phyloP scores from a whole-genome alignment of 1,140 invertebrate species.

The Charaxes varanes region DNA sequence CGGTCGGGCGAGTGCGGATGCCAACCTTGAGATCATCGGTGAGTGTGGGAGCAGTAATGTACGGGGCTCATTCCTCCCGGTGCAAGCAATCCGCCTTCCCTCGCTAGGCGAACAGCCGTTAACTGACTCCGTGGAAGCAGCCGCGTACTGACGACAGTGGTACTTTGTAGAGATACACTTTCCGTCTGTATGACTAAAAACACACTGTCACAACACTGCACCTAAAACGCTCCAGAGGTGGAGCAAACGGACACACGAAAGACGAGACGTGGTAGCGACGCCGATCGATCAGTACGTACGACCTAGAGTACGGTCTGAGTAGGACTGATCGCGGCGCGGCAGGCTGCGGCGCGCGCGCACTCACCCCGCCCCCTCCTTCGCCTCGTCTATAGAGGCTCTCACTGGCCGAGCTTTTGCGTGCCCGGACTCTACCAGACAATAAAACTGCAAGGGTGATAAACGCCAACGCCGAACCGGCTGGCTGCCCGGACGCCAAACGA shows the following conservation, averaged over 20 bases:
- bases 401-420: constrained; percentile 50
- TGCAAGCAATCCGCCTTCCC: constrained; percentile 60
- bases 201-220: constrained; percentile 68
- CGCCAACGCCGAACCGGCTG: constrained; percentile 23
- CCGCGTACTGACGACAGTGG: constrained; percentile 44
- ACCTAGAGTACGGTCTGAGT: constrained; percentile 56
- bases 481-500: constrained; percentile 5
- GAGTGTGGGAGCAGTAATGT: constrained; percentile 59
- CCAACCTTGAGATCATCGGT: constrained; percentile 73
- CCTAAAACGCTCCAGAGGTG: constrained; percentile 47
- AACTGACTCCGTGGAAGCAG: constrained; percentile 45
- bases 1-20: constrained; percentile 28
- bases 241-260: constrained; percentile 53
- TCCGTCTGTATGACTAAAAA: constrained; percentile 63
- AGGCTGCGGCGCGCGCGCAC: constrained; percentile 44
- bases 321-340: constrained; percentile 50
- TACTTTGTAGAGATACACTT: constrained; percentile 68
- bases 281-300: constrained; percentile 42
- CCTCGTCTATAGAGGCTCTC: constrained; percentile 22
- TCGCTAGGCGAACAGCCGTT: constrained; percentile 65
- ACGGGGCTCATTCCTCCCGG: constrained; percentile 71
- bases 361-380: constrained; percentile 20
- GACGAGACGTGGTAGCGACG: constrained; percentile 53
- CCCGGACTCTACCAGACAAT: constrained; percentile 42
- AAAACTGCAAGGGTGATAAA: constrained; percentile 47